Evolutionary conservation across 2,113 vertebrate species (phyloP), one percentile per base, ranked within the genome.

Genomic region (Euleptes europaea): DNA sequence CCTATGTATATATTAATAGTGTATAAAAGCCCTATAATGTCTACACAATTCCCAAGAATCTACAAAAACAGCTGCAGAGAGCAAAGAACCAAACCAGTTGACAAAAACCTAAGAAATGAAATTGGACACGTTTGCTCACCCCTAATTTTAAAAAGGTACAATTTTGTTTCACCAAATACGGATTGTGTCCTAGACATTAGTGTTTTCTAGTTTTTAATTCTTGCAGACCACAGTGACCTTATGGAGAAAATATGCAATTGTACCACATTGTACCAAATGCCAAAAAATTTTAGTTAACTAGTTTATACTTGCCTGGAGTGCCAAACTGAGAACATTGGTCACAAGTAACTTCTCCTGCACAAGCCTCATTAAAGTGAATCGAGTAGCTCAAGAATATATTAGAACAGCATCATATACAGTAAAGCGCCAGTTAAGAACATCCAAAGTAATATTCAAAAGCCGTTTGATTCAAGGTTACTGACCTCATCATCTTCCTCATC

Each of bases 401-500:
- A 28, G n/a, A 19, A 38, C 17, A 35, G 35, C 17, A 70, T 21
- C 33, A 17, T 28, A 80, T 13, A 21, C 23, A 44, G 38, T 15
- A 44, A 63, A 28, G 2, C 14, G 1, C 75, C 11, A 44, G 8
- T 33, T 33, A 23, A 47, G 42, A 14, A 80, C 49, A 70, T 15
- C 21, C 49, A 70, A 28, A 35, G 60, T 44, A 66, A 38, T 54
- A 51, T 49, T 26, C 19, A 51, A 40, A 78, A 84, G 19, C 28
- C 14, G 42, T 82, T 89, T 28, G 82, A 33, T 15, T 14, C 0
- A 3, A 87, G n/a, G 15, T 8, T 87, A 81, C 92, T 92, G 67
- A 94, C 92, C 93, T 95, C 88, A 66, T 90, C 90, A 28, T 93
- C 92, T 5, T 93, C 92, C 2, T 94, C 92, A 0, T 95, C 95